Evolutionary conservation across 2,797 vertebrate species (phyloP), one percentile per base, ranked within the genome.

Genomic region (Huso huso): DNA sequence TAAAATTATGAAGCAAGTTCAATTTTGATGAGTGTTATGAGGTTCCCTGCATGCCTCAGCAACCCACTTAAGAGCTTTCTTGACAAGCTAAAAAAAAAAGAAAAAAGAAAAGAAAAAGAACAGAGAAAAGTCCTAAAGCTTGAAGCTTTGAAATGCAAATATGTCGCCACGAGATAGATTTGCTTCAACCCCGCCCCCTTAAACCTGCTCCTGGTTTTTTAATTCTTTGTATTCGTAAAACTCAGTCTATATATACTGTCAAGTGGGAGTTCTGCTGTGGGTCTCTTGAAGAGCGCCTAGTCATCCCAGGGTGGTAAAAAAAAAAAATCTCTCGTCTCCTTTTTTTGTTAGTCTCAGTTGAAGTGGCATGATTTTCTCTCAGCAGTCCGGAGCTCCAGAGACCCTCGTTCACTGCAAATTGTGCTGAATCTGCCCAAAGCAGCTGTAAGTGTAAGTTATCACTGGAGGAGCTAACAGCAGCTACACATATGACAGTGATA

Each of bases 101-200:
- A 61, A 68, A 48, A 63, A 11, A 68, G 65, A 37, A 64, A 10
- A 50, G 68, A 64, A 69, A 70, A 64, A 65, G 5, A 37, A 2
- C 48, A 69, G 84, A 75, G 85, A 65, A 37, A 2, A 51, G 61
- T 61, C 66, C 62, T 69, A 66, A 68, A 68, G 66, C 70, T 58
- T 37, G 0, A 0, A 5, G 66, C 72, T 81, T 77, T 78, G 80
- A 79, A 70, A 81, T 87, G 71, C 78, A 82, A 83, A 83, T 64
- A 51, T 10, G 69, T 77, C 12, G 11, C 72, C 10, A 66, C 7
- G 72, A 78, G 70, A 73, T 64, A 74, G 69, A 71, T 11, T 68
- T 62, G 58, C 62, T 67, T 63, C 77, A 48, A 76, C 76, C 78
- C 82, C 81, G 71, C 77, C 79, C 65, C 68, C 76, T 72, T 49